Evolutionary conservation across 1,140 invertebrate species (phyloP).

Genomic region (Lasaia peninsularis): DNA sequence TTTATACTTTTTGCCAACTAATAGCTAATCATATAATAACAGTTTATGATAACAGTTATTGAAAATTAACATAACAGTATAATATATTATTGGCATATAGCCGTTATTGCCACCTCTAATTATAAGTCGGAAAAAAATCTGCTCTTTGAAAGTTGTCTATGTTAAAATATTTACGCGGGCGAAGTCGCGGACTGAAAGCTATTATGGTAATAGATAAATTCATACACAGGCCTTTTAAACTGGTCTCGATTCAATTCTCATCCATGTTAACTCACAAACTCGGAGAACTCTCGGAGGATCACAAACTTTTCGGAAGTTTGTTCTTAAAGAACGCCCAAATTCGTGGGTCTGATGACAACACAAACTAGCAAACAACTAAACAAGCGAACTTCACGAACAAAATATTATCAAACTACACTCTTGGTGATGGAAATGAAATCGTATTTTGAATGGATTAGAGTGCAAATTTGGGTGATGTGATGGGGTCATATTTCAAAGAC

Average conservation of each 20-base stretch:
- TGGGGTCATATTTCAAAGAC: background rate
- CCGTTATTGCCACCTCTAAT: no score
- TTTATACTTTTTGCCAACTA: no score
- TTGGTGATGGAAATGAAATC: slow-evolving; percentile 20
- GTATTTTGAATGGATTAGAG: background rate
- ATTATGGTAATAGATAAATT: background rate
- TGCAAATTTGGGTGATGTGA: background rate
- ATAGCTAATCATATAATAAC: no score
- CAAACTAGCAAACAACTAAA: slow-evolving; percentile 47
- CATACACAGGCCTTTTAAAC: background rate
- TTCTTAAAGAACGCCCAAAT: slow-evolving; percentile 23
- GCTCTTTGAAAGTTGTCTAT: no score
- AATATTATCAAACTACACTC: slow-evolving; percentile 24
- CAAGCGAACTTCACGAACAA: slow-evolving; percentile 34
- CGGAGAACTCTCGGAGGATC: slow-evolving; percentile 1
- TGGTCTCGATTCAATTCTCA: slow-evolving; percentile 4
- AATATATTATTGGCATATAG: no score
- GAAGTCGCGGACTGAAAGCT: no score
- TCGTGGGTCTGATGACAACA: slow-evolving; percentile 31
- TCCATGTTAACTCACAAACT: slow-evolving; percentile 13
- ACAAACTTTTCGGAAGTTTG: slow-evolving; percentile 18
- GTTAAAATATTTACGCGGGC: no score
- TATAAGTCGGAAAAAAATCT: no score
- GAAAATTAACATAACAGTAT: no score
- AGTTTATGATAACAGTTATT: no score